Evolutionary conservation across 2,113 vertebrate genomes (phyloP).

Genomic region (Anarhynchus alexandrinus): DNA sequence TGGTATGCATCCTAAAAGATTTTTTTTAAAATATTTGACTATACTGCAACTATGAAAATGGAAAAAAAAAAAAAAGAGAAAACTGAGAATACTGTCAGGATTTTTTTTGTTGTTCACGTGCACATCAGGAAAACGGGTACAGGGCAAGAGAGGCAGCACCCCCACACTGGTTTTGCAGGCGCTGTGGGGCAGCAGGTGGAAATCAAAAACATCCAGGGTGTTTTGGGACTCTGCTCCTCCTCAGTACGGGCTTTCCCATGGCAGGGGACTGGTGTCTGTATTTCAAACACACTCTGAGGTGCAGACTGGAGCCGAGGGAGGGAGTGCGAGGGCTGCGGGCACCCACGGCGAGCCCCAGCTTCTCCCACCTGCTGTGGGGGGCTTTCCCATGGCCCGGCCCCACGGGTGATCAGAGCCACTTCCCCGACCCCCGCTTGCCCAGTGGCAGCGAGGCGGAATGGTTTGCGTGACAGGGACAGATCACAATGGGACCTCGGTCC

Average conservation of each 20-base stretch:
- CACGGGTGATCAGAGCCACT: background rate
- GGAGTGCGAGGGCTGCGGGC: background rate
- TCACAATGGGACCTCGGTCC: fast-evolving
- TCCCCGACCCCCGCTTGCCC: background rate
- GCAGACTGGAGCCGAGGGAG: background rate
- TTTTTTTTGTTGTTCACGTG: background rate
- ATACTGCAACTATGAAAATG: background rate
- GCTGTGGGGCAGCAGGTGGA: background rate
- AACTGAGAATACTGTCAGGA: background rate
- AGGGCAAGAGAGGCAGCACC: background rate
- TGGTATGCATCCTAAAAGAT: background rate
- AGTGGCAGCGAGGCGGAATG: no score
- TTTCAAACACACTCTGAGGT: background rate
- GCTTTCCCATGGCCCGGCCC: fast-evolving
- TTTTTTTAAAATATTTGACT: background rate
- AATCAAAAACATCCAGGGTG: background rate
- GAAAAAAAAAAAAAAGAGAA: no score
- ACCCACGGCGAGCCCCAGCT: fast-evolving
- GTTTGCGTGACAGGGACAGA: fast-evolving
- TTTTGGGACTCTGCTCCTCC: background rate
- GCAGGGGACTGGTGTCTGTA: fast-evolving
- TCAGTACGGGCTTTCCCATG: fast-evolving
- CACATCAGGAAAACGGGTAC: background rate
- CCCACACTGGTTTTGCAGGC: background rate
- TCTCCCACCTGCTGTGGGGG: background rate